These are phyloP conservation scores for Pyrrhia umbra DNA, from an alignment of 2,888 invertebrate genomes.

Conservation along the genomic window DNA sequence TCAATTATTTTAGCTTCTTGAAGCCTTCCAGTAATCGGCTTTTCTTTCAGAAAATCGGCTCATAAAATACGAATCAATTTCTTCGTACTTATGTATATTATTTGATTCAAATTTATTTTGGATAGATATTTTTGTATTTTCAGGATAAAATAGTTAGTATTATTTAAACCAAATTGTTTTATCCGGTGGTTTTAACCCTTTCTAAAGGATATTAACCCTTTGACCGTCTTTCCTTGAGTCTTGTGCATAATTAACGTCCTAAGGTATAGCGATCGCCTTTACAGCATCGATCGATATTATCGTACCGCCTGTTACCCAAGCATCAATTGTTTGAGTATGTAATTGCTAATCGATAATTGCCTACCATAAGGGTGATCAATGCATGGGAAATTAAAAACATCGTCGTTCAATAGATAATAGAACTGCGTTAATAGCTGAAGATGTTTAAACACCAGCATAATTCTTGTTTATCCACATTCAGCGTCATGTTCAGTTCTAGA, in stretches of 20 bases:
- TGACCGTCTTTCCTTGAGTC: slow-evolving; percentile 24
- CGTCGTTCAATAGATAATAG: slow-evolving; percentile 16
- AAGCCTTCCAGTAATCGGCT: neutral
- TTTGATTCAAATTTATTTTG: neutral
- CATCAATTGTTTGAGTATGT: slow-evolving; percentile 6
- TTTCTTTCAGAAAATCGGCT: neutral
- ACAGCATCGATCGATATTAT: slow-evolving; percentile 24
- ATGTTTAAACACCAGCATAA: slow-evolving; percentile 8
- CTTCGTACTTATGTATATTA: neutral
- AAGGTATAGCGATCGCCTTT: slow-evolving; percentile 12
- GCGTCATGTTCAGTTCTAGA: neutral
- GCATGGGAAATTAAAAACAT: slow-evolving; percentile 21
- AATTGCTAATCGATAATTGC: slow-evolving; percentile 2
- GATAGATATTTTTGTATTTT: neutral
- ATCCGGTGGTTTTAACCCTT: slow-evolving; percentile 23
- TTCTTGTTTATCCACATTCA: neutral
- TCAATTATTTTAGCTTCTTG: neutral
- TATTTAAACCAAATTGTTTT: neutral
- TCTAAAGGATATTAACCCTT: slow-evolving; percentile 14
- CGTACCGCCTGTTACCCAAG: neutral
- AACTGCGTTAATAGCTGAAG: neutral
- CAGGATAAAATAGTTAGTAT: neutral
- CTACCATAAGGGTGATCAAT: neutral
- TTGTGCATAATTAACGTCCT: slow-evolving; percentile 47
- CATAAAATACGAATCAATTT: neutral